phyloP scores from a whole-genome alignment of 1,140 invertebrate genomes.

The Glomeris maerens region DNA sequence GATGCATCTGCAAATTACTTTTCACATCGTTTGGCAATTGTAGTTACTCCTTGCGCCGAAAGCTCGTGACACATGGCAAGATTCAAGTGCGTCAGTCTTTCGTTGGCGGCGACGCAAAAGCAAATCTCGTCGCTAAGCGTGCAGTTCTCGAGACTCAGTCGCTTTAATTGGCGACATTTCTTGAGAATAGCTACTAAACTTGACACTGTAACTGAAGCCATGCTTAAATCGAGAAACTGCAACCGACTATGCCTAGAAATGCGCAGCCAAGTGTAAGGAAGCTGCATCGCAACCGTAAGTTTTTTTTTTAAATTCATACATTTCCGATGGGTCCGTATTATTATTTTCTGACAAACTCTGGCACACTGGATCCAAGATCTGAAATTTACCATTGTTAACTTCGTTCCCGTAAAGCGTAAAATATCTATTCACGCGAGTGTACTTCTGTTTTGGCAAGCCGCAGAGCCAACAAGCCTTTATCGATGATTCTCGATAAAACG shows the following conservation, averaged over 20 bases:
- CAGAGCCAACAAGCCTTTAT: constrained; percentile 54
- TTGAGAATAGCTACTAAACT: constrained; percentile 45
- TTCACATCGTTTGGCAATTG: constrained; percentile 43
- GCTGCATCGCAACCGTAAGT: too few relatives aligned
- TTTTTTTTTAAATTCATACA: too few relatives aligned
- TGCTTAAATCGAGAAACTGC: constrained; percentile 69
- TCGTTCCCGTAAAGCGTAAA: constrained; percentile 18
- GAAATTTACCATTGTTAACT: neutral
- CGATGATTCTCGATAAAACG: constrained; percentile 51
- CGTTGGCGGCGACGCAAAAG: constrained; percentile 46
- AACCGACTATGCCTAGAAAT: constrained; percentile 35
- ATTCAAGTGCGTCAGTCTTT: constrained; percentile 52
- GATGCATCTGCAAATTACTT: too few relatives aligned
- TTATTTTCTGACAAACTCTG: too few relatives aligned
- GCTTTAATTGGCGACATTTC: constrained; percentile 53
- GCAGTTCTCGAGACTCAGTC: constrained; percentile 68
- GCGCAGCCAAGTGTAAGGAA: too few relatives aligned
- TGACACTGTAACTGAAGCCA: constrained; percentile 46
- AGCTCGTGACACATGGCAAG: constrained; percentile 55
- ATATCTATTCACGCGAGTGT: constrained; percentile 20
- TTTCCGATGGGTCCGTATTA: too few relatives aligned
- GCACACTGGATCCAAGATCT: too few relatives aligned
- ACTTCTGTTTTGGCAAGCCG: constrained; percentile 60
- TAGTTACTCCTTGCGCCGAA: constrained; percentile 39
- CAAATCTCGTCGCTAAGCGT: constrained; percentile 45